Evolutionary conservation across 1,140 invertebrate species (phyloP), one percentile per base, ranked within the genome.

Genomic region (Eulimnadia texana): DNA sequence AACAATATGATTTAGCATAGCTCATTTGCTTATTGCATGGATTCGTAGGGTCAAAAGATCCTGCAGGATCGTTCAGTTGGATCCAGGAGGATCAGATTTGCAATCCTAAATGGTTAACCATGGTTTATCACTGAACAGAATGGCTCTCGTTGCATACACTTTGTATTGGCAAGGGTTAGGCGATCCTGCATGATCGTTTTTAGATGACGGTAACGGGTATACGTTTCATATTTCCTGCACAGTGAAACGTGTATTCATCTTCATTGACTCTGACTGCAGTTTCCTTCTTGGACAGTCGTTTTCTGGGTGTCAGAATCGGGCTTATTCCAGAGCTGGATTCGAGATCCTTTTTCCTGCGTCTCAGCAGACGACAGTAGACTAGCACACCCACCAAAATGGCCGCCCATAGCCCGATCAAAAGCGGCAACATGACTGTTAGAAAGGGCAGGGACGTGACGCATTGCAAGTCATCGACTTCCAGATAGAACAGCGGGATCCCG

Each of bases 161-260:
- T 9, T 6, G 33, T 6, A 9, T 9, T 42, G 16, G 16, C 33
- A 16, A 42, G n/a, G 33, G 16, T 42, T 6, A 42, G 16, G 33
- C 6, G 16, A 42, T 9, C 33, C 6, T 42, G 33, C 16, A 16
- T 42, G 33, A 9, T 6, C 16, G 33, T 42, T 2, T 27, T 57
- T 20, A 57, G 55, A 57, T 33, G 55, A 57, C 55, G 3, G 55
- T 57, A 1, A 57, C 55, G n/a, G 55, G 55, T 16, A 57, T 57
- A 19, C 55, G 55, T 29, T 33, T 57, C 27, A 57, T 57, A 10
- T 27, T 57, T 16, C 55, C 55, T 10, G 55, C 55, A 33, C 55
- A 57, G 19, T 57, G 55, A n/a, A 28, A 57, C 24, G 55, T 57
- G 28, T 57, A 57, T n/a, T 57, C 55, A 27, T 57, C 55, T 33